Base-by-base conservation (phyloP, 2,113 vertebrate genomes). In the Muntiacus reevesi region DNA sequence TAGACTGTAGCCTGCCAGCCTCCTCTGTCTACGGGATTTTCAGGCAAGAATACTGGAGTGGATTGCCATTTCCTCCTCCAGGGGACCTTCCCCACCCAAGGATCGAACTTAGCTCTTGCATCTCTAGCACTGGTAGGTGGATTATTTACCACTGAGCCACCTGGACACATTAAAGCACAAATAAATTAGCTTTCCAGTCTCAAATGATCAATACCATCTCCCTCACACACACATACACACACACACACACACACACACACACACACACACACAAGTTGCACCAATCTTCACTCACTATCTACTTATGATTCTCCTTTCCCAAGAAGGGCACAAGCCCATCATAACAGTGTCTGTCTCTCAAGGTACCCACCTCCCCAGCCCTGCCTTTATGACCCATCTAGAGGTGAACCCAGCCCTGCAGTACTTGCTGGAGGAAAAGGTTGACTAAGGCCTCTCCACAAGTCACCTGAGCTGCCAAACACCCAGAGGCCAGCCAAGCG, bases 401-500 rank as follows among this genome's bases (percentile, higher is more conserved):
- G 3, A 64, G 23, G 54, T 14, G 43, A 45, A 19, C 50, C 89
- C 16, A 52, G 25, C 19, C 36, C 36, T 2, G 28, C 6, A 1
- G 82, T 55, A 57, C 28, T 57, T 47, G 55, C 13, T 7, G 25
- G 21, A 60, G 76, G 45, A 60, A 79, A 50, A 28, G 13, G 11
- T 36, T 45, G 67, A 87, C 79, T 12, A 17, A 92, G 67, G 57
- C 78, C 76, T 87, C 50, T 16, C 57, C 60, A 30, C 50, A 71
- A 83, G 86, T 57, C 54, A 94, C 97, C 98, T 96, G 96, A 79
- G 71, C 83, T 89, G 89, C 95, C 96, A 97, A 76, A 88, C 95
- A 64, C 45, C 50, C 82, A 19, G 45, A 91, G 62, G 50, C 94
- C 40, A 6, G 97, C 91, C 93, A 54, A 57, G 50, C 30, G 16